Conservation (phyloP, 2,113 vertebrate genomes). For the Euleptes europaea region DNA sequence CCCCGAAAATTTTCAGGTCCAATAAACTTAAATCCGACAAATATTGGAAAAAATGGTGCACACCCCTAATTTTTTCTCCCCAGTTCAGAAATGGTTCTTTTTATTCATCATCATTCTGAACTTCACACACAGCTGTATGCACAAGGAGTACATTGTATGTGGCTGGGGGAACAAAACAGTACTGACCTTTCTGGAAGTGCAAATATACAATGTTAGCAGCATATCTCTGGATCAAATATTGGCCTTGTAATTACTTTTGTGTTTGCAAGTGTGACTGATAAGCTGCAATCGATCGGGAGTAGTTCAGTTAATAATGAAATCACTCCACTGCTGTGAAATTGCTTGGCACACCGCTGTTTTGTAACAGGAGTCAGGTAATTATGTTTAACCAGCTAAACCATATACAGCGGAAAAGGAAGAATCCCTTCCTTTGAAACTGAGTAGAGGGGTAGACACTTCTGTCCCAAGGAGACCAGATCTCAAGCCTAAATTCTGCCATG, state of each 20-base stretch:
- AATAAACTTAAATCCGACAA: too few species aligned
- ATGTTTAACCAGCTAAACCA: slow-evolving; percentile 55
- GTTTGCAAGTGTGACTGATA: slow-evolving; percentile 71
- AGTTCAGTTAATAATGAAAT: slow-evolving; percentile 75
- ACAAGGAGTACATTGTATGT: not conserved
- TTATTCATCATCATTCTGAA: not conserved
- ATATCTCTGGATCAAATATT: slow-evolving; percentile 70
- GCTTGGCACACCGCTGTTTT: slow-evolving; percentile 58
- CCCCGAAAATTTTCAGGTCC: too few species aligned
- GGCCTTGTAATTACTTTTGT: slow-evolving; percentile 69
- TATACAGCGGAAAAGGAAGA: slow-evolving; percentile 38
- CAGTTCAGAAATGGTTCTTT: not conserved
- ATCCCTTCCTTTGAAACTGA: not conserved
- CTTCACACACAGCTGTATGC: not conserved
- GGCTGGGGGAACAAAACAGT: not conserved
- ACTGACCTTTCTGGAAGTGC: not conserved
- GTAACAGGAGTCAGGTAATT: slow-evolving; percentile 58
- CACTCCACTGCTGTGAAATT: slow-evolving; percentile 63
- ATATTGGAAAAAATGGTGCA: not conserved
- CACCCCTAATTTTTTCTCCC: not conserved
- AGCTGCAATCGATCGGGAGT: slow-evolving; percentile 64
- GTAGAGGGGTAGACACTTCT: not conserved
- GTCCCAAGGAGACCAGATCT: too few species aligned
- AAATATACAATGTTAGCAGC: not conserved
- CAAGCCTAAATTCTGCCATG: not conserved